Percentiles rank a stretch among this genome's conserved stretches.
These are phyloP conservation scores for Drosophila phalerata DNA, from an alignment of 2,888 invertebrate species.

Conservation along the genomic window DNA sequence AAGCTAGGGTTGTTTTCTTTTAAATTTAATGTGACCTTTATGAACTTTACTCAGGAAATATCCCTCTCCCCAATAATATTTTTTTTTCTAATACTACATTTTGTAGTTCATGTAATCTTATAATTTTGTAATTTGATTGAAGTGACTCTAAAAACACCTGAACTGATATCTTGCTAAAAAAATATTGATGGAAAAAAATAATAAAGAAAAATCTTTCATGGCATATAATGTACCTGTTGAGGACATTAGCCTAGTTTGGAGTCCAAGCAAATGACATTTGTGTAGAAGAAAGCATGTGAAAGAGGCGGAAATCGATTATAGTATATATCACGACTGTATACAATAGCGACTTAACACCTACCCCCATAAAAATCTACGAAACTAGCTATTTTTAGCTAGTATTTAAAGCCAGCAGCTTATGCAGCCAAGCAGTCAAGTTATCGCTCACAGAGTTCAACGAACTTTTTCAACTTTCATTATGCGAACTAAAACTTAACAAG, in stretches of 20 bases:
- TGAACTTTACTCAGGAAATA: too few species aligned
- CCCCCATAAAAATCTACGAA: constrained; percentile 16
- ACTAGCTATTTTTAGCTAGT: constrained; percentile 30
- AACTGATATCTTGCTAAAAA: too few species aligned
- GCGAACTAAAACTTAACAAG: too few species aligned
- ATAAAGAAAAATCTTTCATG: not conserved
- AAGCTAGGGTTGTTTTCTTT: too few species aligned
- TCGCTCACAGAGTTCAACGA: constrained; percentile 43
- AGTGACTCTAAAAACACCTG: too few species aligned
- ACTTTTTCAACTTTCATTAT: constrained; percentile 33
- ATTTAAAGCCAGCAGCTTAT: constrained; percentile 27
- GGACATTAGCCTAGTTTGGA: constrained; percentile 8
- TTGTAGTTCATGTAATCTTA: too few species aligned
- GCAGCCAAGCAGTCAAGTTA: constrained; percentile 16
- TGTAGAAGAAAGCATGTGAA: constrained; percentile 2
- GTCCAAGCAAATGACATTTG: not conserved
- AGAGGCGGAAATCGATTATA: constrained; percentile 1
- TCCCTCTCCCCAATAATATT: too few species aligned
- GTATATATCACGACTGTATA: constrained; percentile 14
- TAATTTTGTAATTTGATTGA: too few species aligned
- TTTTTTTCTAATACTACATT: too few species aligned
- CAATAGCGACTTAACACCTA: constrained; percentile 19
- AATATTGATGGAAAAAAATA: too few species aligned
- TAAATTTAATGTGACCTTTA: too few species aligned
- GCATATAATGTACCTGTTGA: not conserved